Evolutionary conservation across 2,797 vertebrate genomes (phyloP).

Genomic region (Trematomus bernacchii): DNA sequence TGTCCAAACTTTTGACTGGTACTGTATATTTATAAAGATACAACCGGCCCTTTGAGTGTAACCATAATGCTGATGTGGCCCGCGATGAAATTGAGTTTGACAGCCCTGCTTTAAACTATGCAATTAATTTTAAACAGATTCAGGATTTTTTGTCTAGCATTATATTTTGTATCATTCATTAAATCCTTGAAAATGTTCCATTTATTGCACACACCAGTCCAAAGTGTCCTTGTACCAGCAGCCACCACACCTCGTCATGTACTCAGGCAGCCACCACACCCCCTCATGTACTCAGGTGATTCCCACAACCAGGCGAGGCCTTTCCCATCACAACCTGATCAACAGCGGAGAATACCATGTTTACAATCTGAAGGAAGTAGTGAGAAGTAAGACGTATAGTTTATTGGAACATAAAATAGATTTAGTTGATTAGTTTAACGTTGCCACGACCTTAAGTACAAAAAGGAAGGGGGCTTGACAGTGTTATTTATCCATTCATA

Average conservation of each 20-base stretch:
- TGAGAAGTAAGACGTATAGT: not conserved
- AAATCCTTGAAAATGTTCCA: not conserved
- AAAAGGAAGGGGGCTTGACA: not conserved
- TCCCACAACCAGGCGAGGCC: slow-evolving; percentile 8
- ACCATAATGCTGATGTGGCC: too few species aligned
- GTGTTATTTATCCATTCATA: not conserved
- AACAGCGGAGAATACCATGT: not conserved
- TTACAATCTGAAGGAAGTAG: not conserved
- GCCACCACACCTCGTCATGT: slow-evolving; percentile 44
- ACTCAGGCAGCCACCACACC: slow-evolving; percentile 44
- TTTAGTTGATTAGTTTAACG: not conserved
- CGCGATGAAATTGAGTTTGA: too few species aligned
- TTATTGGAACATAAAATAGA: not conserved
- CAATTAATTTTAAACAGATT: not conserved
- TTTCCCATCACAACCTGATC: slow-evolving; percentile 25
- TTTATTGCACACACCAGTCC: not conserved
- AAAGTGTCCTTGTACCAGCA: not conserved
- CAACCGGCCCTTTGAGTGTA: too few species aligned
- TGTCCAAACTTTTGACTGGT: too few species aligned
- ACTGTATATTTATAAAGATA: too few species aligned
- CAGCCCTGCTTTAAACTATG: too few species aligned
- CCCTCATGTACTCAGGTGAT: slow-evolving; percentile 22
- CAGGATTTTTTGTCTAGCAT: not conserved
- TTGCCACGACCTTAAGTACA: not conserved
- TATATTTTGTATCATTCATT: not conserved